Conservation (phyloP, 1,140 invertebrate genomes). For the Ruditapes philippinarum region DNA sequence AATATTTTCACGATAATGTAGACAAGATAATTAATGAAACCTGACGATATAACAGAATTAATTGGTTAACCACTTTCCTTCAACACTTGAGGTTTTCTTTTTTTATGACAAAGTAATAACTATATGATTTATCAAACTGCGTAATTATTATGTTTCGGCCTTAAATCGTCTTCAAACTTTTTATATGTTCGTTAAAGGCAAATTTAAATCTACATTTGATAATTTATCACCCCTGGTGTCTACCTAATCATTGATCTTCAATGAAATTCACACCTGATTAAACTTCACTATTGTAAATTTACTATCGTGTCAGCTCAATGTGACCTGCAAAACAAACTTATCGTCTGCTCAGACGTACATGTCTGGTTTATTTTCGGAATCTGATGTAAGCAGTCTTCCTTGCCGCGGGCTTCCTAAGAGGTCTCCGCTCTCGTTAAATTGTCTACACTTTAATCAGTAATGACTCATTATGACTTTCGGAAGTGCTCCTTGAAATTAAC, state of each 20-base stretch:
- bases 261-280: neutral
- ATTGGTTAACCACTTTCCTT: too few relatives aligned
- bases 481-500: conserved; percentile 1
- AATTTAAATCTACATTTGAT: too few relatives aligned
- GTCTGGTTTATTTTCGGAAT: conserved; percentile 7
- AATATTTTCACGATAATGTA: too few relatives aligned
- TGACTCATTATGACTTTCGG: conserved; percentile 25
- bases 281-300: neutral
- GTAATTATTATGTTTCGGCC: neutral
- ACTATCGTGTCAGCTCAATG: neutral
- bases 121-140: too few relatives aligned
- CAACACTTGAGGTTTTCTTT: too few relatives aligned
- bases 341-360: neutral
- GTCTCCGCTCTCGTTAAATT: neutral
- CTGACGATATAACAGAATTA: too few relatives aligned
- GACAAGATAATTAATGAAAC: too few relatives aligned
- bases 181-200: too few relatives aligned
- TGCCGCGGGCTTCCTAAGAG: neutral
- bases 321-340: too few relatives aligned
- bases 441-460: neutral
- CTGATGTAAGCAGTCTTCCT: conserved; percentile 8
- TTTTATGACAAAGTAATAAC: too few relatives aligned
- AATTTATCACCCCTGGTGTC: neutral
- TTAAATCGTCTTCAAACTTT: too few relatives aligned
- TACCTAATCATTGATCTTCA: neutral